phyloP scores from a whole-genome alignment of 2,113 vertebrate genomes.

The Hassar affinis region DNA sequence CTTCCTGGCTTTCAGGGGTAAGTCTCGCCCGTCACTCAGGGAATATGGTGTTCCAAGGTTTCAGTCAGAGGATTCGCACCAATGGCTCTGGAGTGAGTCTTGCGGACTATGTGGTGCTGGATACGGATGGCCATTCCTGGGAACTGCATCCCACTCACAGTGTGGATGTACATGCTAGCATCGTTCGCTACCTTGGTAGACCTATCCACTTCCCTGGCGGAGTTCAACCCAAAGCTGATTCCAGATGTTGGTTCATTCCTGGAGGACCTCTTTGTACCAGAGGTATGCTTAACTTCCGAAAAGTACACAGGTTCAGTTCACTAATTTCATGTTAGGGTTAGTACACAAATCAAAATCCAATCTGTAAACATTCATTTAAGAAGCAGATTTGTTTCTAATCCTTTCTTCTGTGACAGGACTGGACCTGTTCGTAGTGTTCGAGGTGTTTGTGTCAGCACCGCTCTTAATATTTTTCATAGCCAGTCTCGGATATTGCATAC shows the following conservation, averaged over 20 bases:
- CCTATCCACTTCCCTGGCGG: conserved; percentile 59
- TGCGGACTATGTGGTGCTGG: conserved; percentile 59
- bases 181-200: conserved; percentile 54
- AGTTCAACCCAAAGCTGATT: conserved; percentile 54
- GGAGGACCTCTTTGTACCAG: conserved; percentile 57
- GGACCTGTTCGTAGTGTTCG: conserved; percentile 53
- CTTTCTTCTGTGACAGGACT: conserved; percentile 46
- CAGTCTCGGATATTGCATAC: conserved; percentile 55
- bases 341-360: background rate
- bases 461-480: conserved; percentile 40
- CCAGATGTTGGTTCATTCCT: conserved; percentile 60
- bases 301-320: background rate
- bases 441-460: conserved; percentile 49
- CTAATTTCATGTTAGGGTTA: background rate
- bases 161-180: conserved; percentile 54
- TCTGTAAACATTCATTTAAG: background rate
- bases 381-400: background rate
- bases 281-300: conserved; percentile 45
- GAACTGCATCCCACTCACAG: conserved; percentile 53
- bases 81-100: conserved; percentile 52
- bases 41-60: conserved; percentile 54
- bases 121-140: conserved; percentile 54
- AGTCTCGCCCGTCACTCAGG: conserved; percentile 59
- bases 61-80: conserved; percentile 58
- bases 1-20: conserved; percentile 66